Conservation (phyloP, 2,797 vertebrate genomes). For the Smutsia temminckii region DNA sequence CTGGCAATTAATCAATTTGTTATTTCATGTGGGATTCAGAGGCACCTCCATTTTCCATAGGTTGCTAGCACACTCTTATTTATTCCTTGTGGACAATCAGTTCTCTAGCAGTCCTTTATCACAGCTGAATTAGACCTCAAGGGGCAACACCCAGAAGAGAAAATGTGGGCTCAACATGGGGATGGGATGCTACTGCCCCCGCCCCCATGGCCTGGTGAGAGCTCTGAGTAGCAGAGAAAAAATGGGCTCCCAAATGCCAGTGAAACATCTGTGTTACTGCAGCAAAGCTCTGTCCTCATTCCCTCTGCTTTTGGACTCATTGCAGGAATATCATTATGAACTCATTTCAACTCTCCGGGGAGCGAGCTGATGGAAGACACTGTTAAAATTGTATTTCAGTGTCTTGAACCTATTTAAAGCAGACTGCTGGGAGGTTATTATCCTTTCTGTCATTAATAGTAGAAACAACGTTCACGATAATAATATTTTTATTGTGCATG, state of each 20-base stretch:
- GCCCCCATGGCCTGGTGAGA: not conserved
- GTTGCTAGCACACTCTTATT: not conserved
- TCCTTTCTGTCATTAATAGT: slow-evolving; percentile 68
- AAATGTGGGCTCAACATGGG: not conserved
- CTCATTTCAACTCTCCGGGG: slow-evolving; percentile 75
- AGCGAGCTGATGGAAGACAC: slow-evolving; percentile 73
- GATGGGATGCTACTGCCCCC: not conserved
- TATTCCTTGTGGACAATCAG: slow-evolving; percentile 13
- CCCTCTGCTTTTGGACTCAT: slow-evolving; percentile 66
- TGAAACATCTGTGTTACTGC: slow-evolving; percentile 36
- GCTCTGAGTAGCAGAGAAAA: not conserved
- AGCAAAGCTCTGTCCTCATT: slow-evolving; percentile 19
- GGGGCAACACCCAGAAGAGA: slow-evolving; percentile 21
- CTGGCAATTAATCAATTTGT: slow-evolving; percentile 80
- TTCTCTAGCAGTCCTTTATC: not conserved
- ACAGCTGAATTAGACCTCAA: slow-evolving; percentile 23
- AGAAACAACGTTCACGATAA: slow-evolving; percentile 61
- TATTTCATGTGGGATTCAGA: slow-evolving; percentile 56
- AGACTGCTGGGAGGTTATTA: slow-evolving; percentile 77
- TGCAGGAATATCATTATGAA: slow-evolving; percentile 77
- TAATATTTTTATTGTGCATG: slow-evolving; percentile 61
- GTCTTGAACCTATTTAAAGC: slow-evolving; percentile 76
- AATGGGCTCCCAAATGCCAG: not conserved
- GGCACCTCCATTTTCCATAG: slow-evolving; percentile 52
- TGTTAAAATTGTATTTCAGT: slow-evolving; percentile 75